phyloP scores from a whole-genome alignment of 2,797 vertebrate genomes.

The Agapornis canus region DNA sequence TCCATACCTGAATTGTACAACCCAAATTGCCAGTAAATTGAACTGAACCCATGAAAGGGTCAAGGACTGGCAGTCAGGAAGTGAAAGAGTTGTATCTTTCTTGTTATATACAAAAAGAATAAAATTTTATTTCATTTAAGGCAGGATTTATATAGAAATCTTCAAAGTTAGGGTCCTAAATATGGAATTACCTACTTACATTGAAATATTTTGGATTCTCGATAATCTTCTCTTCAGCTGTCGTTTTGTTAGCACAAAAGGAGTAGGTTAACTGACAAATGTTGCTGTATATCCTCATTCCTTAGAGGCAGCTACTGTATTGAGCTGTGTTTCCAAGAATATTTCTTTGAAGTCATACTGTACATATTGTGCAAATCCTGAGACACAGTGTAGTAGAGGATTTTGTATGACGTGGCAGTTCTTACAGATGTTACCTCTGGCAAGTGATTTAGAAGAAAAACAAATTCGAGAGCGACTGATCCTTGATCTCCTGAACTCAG shows the following conservation, averaged over 20 bases:
- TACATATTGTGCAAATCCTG: neutral
- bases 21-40: neutral
- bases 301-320: conserved; percentile 2
- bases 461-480: neutral
- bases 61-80: neutral
- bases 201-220: conserved; percentile 5
- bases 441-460: neutral
- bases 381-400: neutral
- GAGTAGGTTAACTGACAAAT: neutral
- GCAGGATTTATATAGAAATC: neutral
- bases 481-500: neutral
- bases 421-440: neutral
- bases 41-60: neutral
- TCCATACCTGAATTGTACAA: neutral
- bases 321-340: neutral
- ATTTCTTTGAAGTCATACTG: neutral
- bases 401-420: neutral
- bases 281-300: neutral
- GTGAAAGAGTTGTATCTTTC: neutral
- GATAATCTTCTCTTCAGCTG: neutral
- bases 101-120: neutral
- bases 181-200: neutral
- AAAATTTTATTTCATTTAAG: neutral
- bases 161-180: neutral
- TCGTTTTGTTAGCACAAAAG: neutral